Base-by-base conservation (phyloP, 2,797 vertebrate species). In the Peromyscus attwateri region DNA sequence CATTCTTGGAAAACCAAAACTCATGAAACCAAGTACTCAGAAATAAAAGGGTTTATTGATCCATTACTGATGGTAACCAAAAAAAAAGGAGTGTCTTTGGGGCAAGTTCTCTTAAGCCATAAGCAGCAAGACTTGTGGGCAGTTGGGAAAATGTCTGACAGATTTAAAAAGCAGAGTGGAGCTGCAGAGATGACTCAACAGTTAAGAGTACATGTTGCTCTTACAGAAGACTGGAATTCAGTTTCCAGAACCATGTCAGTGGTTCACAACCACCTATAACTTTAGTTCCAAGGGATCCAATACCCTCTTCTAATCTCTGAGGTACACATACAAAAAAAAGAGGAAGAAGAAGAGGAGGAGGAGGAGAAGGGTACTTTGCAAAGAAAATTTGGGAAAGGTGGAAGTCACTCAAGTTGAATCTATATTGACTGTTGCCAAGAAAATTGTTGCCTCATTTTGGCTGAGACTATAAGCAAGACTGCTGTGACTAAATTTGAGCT, bases 31-130 rank as follows among this genome's bases (percentile, higher is more conserved):
- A 79, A 87, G 46, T 12, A 46, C 6, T 90, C 76, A 55, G 76
- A 90, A 90, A 90, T 80, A 66, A 49, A 79, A 90, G 23, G 46
- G 75, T 79, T 60, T 64, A 79, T 49, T 77, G 88, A 64, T 46
- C 21, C 4, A 19, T 49, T 77, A 77, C 13, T 64, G 10, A 80
- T 80, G 75, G 7, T 90, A 80, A n/a, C 34, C 23, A 79, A 68
- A 43, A 55, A 55, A 37, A 10, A 91, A 91, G 40, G 31, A 6
- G 46, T 76, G 23, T n/a, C 25, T 37, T 16, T 40, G 19, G 17
- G 11, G 14, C 62, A 66, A 68, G 23, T 79, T 90, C 60, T 60
- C 60, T 90, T 77, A 90, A 43, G 60, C 75, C 34, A 66, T 31
- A n/a, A 90, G 43, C 43, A 79, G 40, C 43, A 64, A 79, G 88